Base-by-base conservation (phyloP, 2,888 invertebrate species). In the Abrostola triplasia region DNA sequence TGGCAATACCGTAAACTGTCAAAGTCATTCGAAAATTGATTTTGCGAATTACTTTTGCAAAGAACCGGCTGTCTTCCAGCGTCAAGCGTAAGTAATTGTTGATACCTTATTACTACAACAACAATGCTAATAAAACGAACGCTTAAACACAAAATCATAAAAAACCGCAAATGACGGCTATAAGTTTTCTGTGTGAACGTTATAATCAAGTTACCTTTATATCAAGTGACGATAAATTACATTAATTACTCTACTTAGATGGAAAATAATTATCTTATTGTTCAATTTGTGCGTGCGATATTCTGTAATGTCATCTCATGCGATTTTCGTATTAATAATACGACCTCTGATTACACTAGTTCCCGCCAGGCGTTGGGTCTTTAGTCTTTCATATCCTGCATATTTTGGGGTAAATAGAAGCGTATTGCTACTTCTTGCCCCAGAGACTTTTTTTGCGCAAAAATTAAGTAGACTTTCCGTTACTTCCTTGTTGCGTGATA, bases 141-240 rank as follows among this genome's bases (percentile, higher is more conserved):
- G 41, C 59, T 38, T 71, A 55, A 65, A 72, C 63, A 67, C 36
- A 8, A 67, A 71, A 67, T 36, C 40, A 47, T 44, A 76, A 73
- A 64, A 67, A 59, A 36, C 44, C 37, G 37, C 57, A 37, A 40
- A 59, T 44, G 53, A 57, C 73, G 59, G 64, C 64, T 72, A 64
- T 36, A 37, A 52, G 67, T 76, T 67, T 78, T 77, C 78, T 64
- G 75, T 76, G 79, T 54, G 75, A 76, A 70, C 56, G 12, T 37
- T 13, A 55, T 74, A 54, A 48, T 73, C 50, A 64, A 59, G 60
- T 41, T 49, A 55, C 47, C 58, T 65, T 56, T 47, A 55, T 42
- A 36, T 44, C 52, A 71, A 71, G 66, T 64, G 73, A 64, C 58
- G 48, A 73, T 73, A 60, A 72, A 73, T 76, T 67, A 54, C 42